Percentiles rank a stretch among this genome's conserved stretches.
These are phyloP conservation scores for Opisthograptis luteolata DNA, from an alignment of 2,888 invertebrate species.

Conservation along the genomic window DNA sequence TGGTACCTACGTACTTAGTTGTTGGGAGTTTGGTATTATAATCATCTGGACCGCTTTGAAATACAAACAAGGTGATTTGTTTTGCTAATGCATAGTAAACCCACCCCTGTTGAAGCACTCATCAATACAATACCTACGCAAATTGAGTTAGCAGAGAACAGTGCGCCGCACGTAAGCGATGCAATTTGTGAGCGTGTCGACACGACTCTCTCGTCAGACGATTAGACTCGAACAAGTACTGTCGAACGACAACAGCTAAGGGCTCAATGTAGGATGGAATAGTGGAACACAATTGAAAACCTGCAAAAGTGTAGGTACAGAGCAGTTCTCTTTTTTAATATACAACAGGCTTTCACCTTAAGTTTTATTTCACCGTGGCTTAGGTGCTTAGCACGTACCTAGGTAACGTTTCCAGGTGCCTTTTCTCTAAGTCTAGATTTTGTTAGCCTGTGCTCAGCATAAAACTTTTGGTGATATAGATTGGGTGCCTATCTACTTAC, in stretches of 20 bases:
- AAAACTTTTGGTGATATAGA: no score
- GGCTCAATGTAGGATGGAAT: conserved; percentile 49
- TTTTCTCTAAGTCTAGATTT: no score
- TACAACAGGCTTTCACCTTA: no score
- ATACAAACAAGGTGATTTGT: neutral
- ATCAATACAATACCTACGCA: conserved; percentile 37
- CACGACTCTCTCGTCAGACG: conserved; percentile 50
- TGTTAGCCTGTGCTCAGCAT: neutral
- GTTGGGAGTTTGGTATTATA: no score
- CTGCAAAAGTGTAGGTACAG: conserved; percentile 6
- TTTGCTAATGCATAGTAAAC: conserved; percentile 3
- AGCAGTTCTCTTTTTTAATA: neutral
- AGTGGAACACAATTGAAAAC: conserved; percentile 49
- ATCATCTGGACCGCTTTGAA: neutral
- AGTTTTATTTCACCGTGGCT: no score
- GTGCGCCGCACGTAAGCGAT: conserved; percentile 56
- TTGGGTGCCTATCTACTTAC: no score
- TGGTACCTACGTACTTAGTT: no score
- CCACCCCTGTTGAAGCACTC: conserved; percentile 3
- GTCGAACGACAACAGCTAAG: conserved; percentile 52
- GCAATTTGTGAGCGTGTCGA: conserved; percentile 62
- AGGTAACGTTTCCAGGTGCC: no score
- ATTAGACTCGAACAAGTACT: conserved; percentile 59
- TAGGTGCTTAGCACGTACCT: no score
- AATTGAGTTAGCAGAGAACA: conserved; percentile 56